These are phyloP conservation scores for Enteromius trimaculatus DNA, from an alignment of 2,797 vertebrate species.

Conservation along the genomic window DNA sequence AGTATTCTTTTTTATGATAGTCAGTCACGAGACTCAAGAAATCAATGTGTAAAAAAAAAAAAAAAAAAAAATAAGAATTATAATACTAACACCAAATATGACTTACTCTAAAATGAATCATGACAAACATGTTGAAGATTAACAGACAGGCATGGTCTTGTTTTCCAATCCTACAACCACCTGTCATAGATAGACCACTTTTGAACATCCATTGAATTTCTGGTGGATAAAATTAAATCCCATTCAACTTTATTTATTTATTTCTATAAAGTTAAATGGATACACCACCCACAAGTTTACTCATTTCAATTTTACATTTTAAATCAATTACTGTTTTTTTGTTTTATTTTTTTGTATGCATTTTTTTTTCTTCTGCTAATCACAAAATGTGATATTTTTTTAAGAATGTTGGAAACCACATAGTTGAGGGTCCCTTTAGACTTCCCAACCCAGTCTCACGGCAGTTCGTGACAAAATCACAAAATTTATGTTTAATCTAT, in stretches of 20 bases:
- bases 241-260: neutral
- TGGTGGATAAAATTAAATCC: neutral
- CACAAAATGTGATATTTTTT: neutral
- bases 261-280: neutral
- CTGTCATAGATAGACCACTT: neutral
- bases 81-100: neutral
- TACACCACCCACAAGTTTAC: neutral
- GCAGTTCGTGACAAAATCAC: too few relatives aligned
- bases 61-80: too few relatives aligned
- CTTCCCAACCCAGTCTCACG: neutral
- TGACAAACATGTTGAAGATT: neutral
- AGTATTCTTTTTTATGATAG: neutral
- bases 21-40: neutral
- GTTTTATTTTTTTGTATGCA: too few relatives aligned
- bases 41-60: neutral
- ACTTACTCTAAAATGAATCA: neutral
- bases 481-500: too few relatives aligned
- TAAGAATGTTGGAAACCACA: neutral
- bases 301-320: too few relatives aligned
- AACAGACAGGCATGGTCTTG: neutral
- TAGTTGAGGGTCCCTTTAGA: neutral
- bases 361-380: too few relatives aligned
- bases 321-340: too few relatives aligned
- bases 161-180: neutral
- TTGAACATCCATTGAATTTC: slow-evolving; percentile 10